Base-by-base conservation (phyloP, 1,140 invertebrate species). In the Chlorops oryzae region DNA sequence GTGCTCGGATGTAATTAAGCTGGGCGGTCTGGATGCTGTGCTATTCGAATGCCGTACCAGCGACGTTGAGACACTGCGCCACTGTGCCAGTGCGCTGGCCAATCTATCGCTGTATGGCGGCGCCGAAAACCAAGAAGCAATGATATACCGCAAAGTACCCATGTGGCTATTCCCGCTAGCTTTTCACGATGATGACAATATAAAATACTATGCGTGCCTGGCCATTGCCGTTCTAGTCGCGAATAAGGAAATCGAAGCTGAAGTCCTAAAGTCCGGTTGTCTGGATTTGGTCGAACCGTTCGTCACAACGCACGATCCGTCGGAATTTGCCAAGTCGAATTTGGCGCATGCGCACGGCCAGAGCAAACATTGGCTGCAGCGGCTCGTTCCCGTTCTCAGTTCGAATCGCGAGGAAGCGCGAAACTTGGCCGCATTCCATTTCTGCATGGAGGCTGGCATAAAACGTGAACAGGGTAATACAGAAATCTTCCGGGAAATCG, bases 381-480 rank as follows among this genome's bases (percentile, higher is more conserved):
- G 89, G 52, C 75, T 99, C 28, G 91, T 98, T 1, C 94, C 95
- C 0, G 90, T 99, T n/a, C 73, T 99, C 3, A 92, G 87, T 59
- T 97, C 94, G 15, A 92, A 97, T 69, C 77, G 95, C 46, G 91
- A 96, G 65, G 96, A 98, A 73, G 95, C 96, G 0, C 81, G 94
- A 55, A 96, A 96, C 65, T 73, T 99, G 45, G 96, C 96, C 0
- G 94, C 96, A 22, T 99, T 99, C 72, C 96, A 99, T 70, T 99
- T 99, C 70, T 97, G 94, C 62, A 97, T 99, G 92, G 96, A 99
- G 73, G 96, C 96, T 3, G 91, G 90, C 10, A 98, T 99, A 28
- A 98, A 98, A 65, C 88, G 95, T 59, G 86, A 92, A 58, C 96
- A 98, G 74, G 90, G 92, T 12, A 94, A 96, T 53, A 89, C 92